These are phyloP conservation scores for Tachypleus tridentatus DNA, from an alignment of 1,140 invertebrate genomes.

Conservation along the genomic window DNA sequence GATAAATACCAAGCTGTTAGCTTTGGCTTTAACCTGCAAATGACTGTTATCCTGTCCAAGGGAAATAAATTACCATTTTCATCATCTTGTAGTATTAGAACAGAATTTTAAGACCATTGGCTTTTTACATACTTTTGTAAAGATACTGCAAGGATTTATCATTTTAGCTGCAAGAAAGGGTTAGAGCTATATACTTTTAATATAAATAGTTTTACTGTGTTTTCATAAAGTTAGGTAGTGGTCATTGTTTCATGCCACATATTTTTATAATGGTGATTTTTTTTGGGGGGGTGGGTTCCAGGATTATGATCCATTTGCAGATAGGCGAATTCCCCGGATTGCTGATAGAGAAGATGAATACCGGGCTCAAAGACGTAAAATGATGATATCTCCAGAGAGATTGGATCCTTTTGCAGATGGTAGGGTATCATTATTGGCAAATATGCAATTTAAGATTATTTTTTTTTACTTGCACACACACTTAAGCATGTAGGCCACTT, in stretches of 20 bases:
- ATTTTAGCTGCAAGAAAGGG: no score
- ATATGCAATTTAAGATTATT: no score
- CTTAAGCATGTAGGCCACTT: no score
- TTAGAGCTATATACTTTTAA: background rate
- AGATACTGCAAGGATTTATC: no score
- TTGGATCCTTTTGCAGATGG: slow-evolving; percentile 96
- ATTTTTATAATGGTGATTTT: slow-evolving; percentile 10
- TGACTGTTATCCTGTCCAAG: no score
- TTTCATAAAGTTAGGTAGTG: slow-evolving; percentile 1
- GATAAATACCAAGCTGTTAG: no score
- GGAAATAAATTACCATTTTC: no score
- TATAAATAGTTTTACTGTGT: background rate
- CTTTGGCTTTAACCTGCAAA: no score
- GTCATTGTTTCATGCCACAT: background rate
- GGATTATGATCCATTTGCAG: slow-evolving; percentile 95
- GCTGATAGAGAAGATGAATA: slow-evolving; percentile 96
- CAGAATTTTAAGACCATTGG: no score
- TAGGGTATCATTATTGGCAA: slow-evolving; percentile 29
- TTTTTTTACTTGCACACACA: no score
- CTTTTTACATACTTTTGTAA: no score
- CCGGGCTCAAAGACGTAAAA: slow-evolving; percentile 64
- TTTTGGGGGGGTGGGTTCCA: slow-evolving; percentile 37
- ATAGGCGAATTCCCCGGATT: slow-evolving; percentile 68
- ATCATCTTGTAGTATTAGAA: no score
- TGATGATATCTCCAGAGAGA: slow-evolving; percentile 91